Evolutionary conservation across 2,888 invertebrate genomes (phyloP).

Genomic region (Metalampra italica): DNA sequence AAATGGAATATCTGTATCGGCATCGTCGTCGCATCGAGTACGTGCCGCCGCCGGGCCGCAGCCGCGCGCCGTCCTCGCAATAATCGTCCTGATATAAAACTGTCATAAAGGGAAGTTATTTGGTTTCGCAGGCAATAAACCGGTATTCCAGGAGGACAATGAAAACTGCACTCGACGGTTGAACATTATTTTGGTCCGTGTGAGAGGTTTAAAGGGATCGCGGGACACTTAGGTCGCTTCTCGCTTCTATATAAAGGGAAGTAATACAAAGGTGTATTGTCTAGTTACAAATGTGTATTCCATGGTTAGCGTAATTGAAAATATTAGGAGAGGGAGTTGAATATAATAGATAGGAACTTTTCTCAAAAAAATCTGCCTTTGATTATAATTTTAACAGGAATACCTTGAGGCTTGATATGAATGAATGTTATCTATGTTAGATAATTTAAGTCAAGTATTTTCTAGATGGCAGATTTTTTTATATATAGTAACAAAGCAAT

Average conservation of each 20-base stretch:
- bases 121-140: constrained; percentile 70
- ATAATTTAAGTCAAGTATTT: too few relatives aligned
- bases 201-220: constrained; percentile 17
- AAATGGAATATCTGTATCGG: constrained; percentile 9
- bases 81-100: constrained; percentile 62
- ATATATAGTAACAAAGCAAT: too few relatives aligned
- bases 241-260: constrained; percentile 1
- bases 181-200: constrained; percentile 17
- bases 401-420: too few relatives aligned
- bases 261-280: neutral
- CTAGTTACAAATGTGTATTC: too few relatives aligned
- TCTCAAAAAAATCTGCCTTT: too few relatives aligned
- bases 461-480: too few relatives aligned
- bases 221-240: constrained; percentile 10
- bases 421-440: too few relatives aligned
- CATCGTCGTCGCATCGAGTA: neutral
- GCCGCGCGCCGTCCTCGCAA: constrained; percentile 24
- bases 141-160: constrained; percentile 62
- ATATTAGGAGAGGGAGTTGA: neutral
- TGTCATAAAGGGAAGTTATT: constrained; percentile 66
- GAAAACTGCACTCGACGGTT: constrained; percentile 51
- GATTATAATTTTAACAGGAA: too few relatives aligned
- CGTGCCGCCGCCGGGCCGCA: constrained; percentile 10
- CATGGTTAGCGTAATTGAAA: neutral
- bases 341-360: too few relatives aligned